Percentiles rank a stretch among this genome's conserved stretches.
Conservation (phyloP, 2,888 invertebrate species). For the Andrena flavipes region DNA sequence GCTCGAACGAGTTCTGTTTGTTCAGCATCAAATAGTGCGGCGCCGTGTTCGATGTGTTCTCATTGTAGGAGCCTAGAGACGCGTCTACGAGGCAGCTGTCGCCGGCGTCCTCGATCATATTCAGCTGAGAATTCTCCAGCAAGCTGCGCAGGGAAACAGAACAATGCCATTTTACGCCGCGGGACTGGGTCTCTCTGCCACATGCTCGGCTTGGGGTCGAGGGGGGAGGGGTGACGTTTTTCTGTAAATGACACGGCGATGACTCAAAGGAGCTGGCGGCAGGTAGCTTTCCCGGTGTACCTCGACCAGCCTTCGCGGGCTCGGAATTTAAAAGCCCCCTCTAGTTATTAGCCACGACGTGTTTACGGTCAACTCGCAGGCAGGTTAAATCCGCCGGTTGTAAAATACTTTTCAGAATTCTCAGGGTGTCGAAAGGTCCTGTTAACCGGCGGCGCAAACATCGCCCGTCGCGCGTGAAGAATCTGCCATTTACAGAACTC, state of each 20-base stretch:
- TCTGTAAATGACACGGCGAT: not conserved
- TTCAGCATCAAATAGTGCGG: constrained; percentile 84
- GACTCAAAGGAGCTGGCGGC: not conserved
- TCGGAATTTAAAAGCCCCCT: not conserved
- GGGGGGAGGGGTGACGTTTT: no score
- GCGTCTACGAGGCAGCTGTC: constrained; percentile 75
- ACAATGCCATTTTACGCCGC: constrained; percentile 3
- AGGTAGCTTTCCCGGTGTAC: constrained; percentile 9
- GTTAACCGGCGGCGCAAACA: not conserved
- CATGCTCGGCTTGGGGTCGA: no score
- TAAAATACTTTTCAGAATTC: not conserved
- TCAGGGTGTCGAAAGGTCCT: not conserved
- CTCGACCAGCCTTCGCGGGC: not conserved
- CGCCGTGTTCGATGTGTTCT: constrained; percentile 48
- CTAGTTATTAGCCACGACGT: not conserved
- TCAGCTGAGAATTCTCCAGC: constrained; percentile 75
- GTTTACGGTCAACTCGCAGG: not conserved
- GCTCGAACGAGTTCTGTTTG: constrained; percentile 92
- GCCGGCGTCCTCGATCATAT: constrained; percentile 77
- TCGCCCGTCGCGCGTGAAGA: not conserved
- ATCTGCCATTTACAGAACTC: not conserved
- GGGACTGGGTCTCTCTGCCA: no score
- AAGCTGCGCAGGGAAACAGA: constrained; percentile 58
- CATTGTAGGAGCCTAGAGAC: constrained; percentile 51
- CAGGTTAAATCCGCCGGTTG: not conserved